phyloP scores from a whole-genome alignment of 2,888 invertebrate species.

The Agonopterix heracliana region DNA sequence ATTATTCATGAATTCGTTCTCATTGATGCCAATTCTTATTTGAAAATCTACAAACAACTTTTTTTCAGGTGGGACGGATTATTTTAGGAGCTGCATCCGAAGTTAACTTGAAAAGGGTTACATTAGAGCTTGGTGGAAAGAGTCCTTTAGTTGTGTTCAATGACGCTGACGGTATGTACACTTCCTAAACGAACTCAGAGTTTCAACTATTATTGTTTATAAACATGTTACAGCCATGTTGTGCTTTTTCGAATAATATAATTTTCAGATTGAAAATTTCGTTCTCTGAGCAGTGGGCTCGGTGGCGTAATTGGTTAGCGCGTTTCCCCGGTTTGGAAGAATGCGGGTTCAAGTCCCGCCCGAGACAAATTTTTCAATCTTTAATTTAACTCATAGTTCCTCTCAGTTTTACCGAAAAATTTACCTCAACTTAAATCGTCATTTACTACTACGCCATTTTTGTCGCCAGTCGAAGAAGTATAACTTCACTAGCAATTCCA shows the following conservation, averaged over 20 bases:
- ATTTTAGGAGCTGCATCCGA: conserved; percentile 81
- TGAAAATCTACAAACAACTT: too few species aligned
- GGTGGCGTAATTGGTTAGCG: too few species aligned
- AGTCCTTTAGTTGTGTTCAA: conserved; percentile 90
- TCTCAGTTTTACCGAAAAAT: not conserved
- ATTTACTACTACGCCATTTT: not conserved
- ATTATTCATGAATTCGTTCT: too few species aligned
- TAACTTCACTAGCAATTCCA: not conserved
- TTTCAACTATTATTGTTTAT: not conserved
- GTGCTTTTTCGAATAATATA: too few species aligned
- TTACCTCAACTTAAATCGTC: not conserved
- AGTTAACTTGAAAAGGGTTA: conserved; percentile 87
- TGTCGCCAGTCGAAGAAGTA: not conserved
- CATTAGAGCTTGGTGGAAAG: conserved; percentile 92
- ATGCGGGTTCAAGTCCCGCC: too few species aligned
- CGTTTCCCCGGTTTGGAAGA: too few species aligned
- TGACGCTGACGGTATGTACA: conserved; percentile 81
- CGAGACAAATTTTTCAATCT: too few species aligned
- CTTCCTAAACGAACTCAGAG: not conserved
- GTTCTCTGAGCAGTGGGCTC: too few species aligned
- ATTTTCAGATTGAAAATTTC: too few species aligned
- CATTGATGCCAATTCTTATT: too few species aligned
- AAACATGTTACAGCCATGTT: too few species aligned
- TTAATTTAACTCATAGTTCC: too few species aligned
- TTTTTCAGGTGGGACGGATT: conserved; percentile 69